These are phyloP conservation scores for Erpornis zantholeuca DNA, from an alignment of 2,113 vertebrate genomes.

Conservation along the genomic window DNA sequence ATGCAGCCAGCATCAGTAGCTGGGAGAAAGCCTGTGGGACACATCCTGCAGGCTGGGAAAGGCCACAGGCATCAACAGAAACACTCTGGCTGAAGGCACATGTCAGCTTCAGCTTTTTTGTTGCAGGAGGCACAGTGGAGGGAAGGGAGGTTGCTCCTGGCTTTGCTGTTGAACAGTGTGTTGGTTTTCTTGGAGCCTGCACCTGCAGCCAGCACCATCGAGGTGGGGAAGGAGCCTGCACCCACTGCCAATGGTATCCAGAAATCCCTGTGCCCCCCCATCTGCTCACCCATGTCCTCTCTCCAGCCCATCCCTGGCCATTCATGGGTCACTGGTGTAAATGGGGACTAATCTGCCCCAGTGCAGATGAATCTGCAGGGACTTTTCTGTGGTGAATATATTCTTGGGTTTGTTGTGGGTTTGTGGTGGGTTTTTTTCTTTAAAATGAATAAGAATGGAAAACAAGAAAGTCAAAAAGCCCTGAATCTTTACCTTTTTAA, in stretches of 20 bases:
- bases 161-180: background rate
- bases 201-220: rapidly evolving
- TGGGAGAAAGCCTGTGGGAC: background rate
- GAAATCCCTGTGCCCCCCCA: background rate
- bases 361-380: background rate
- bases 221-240: background rate
- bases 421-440: background rate
- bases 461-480: slow-evolving; percentile 31
- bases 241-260: rapidly evolving
- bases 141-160: background rate
- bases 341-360: background rate
- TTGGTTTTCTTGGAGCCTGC: background rate
- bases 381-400: background rate
- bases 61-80: background rate
- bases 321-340: background rate
- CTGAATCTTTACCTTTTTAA: slow-evolving; percentile 44
- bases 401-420: background rate
- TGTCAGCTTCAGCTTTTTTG: background rate
- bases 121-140: background rate
- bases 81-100: background rate
- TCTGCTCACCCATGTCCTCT: background rate
- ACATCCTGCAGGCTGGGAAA: background rate
- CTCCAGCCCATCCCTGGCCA: background rate
- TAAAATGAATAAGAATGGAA: slow-evolving; percentile 1
- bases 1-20: background rate